Base-by-base conservation (phyloP, 53 echinoderm and acorn worm species). In the Glandiceps talaboti region DNA sequence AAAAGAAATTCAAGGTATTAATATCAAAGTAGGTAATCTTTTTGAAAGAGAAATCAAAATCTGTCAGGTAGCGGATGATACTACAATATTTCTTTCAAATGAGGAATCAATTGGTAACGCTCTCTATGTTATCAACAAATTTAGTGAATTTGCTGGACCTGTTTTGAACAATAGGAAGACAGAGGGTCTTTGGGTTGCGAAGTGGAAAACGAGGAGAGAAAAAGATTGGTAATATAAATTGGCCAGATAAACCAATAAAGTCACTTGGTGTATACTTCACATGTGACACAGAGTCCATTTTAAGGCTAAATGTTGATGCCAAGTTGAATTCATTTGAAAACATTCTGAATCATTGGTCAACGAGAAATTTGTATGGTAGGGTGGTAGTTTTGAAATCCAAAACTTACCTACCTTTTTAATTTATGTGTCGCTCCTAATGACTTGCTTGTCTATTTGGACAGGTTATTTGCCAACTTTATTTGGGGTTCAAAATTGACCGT, bases 1-100 rank as follows among this genome's bases (percentile, higher is more conserved):
- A 12, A 32, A 26, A 78, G 28, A 31, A 31, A 31, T 78, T 27
- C 32, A 26, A 78, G 27, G 26, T 31, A 32, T 81, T 0, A 86
- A 74, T 25, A 25, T 81, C 28, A 81, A 77, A 1, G 77, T 77
- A 14, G 76, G 81, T 12, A 86, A 74, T 27, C 26, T 86, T 29
- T 81, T 77, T 32, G 33, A 78, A 32, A 31, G 79, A 26, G 79
- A 78, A 78, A 32, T 78, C 6, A 78, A 32, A 78, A 30, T 78
- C 27, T 32, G 26, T 78, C 79, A 78, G 31, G 31, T 32, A 27
- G 79, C 79, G n/a, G 79, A 78, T 27, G 79, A 78, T 26, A 27
- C 31, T 32, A 78, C 79, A 0, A 45, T 45, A 45, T 26, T 78
- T 31, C 27, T 78, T 25, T 26, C 31, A 32, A 32, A 78, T 27